Evolutionary conservation across 2,888 invertebrate genomes (phyloP).

Genomic region (Nephrotoma guestfalica): DNA sequence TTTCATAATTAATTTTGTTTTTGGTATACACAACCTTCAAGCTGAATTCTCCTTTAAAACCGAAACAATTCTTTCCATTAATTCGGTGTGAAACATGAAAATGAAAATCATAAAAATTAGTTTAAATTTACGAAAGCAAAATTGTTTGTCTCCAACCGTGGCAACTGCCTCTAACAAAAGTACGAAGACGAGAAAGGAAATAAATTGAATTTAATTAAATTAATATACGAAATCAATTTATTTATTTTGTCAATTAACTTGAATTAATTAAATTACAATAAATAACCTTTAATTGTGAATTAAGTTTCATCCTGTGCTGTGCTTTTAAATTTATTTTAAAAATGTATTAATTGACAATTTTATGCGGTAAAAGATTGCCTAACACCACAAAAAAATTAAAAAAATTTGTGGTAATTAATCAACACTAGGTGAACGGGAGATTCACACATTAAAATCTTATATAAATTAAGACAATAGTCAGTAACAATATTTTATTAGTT

Average conservation of each 20-base stretch:
- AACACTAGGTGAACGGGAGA: not conserved
- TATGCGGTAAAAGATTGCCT: not conserved
- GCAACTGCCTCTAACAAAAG: not conserved
- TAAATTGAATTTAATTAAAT: not conserved
- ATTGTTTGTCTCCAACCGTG: not conserved
- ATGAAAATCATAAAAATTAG: not conserved
- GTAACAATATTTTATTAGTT: not conserved
- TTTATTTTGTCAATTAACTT: not conserved
- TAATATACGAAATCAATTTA: not conserved
- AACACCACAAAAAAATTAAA: not conserved
- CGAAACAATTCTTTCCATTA: not conserved
- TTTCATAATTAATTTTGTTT: no score
- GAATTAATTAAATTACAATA: not conserved
- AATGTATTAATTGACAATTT: not conserved
- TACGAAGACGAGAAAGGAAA: not conserved
- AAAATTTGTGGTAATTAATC: not conserved
- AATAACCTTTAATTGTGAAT: not conserved
- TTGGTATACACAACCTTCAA: no score
- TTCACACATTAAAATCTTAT: not conserved
- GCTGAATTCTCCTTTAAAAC: no score
- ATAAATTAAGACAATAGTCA: not conserved
- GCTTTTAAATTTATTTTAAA: not conserved
- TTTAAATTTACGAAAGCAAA: not conserved
- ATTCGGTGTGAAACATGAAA: not conserved
- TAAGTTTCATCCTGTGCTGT: not conserved